A percentile compares a stretch with the other conserved stretches of the same genome.
phyloP scores from a whole-genome alignment of 1,140 invertebrate species.

The Bombus terrestris region DNA sequence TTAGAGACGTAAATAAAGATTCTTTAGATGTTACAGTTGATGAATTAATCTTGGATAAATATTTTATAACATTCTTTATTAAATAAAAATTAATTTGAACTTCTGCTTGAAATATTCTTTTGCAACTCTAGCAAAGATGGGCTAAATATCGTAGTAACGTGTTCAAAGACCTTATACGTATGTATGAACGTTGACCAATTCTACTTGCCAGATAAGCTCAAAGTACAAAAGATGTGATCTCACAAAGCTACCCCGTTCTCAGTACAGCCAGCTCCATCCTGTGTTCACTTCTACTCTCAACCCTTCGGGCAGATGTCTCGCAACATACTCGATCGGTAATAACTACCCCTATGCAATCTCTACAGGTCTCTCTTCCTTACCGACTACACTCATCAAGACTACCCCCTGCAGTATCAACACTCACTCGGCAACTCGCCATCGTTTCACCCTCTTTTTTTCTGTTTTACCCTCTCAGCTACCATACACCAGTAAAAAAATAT shows the following conservation, averaged over 20 bases:
- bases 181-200: background rate
- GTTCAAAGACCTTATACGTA: background rate
- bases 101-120: background rate
- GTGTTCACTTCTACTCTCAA: background rate
- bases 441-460: conserved; percentile 25
- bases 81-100: background rate
- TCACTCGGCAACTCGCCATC: background rate
- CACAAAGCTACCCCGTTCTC: background rate
- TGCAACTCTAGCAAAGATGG: background rate
- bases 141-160: background rate
- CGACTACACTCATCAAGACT: conserved; percentile 46
- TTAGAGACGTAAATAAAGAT: background rate
- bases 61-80: background rate
- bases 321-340: conserved; percentile 58
- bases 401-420: conserved; percentile 44
- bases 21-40: background rate
- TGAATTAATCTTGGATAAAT: background rate
- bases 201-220: background rate
- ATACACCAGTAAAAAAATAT: background rate
- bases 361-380: conserved; percentile 50
- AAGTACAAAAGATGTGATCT: background rate
- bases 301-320: background rate
- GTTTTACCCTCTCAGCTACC: conserved; percentile 57
- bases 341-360: conserved; percentile 33
- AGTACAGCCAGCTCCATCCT: conserved; percentile 56